Base-by-base conservation (phyloP, 2,888 invertebrate species). In the Sabellastarte sp. region DNA sequence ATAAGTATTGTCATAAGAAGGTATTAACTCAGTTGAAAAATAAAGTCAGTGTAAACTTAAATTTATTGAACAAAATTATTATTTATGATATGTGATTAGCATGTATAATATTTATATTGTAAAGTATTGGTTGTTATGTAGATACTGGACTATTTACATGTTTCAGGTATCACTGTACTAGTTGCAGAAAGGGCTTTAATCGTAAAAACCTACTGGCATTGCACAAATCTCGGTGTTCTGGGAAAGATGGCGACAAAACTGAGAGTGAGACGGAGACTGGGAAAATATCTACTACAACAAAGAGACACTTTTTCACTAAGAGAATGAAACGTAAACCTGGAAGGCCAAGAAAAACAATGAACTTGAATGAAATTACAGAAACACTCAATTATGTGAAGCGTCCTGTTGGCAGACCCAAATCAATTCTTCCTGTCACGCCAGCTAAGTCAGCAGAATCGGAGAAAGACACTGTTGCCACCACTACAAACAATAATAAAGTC, bases 311-410 rank as follows among this genome's bases (percentile, higher is more conserved):
- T 24, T 57, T 57, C 60, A 32, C 31, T 20, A 29, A 58, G 26
- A 4, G 59, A n/a, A 57, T 26, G 5, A 51, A 50, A 29, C 33
- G 64, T 1, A 64, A 61, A 50, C 63, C 57, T n/a, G 64, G 64
- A 20, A 51, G 64, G 33, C 64, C 80, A 1, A 68, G 74, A 33
- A 79, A 78, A 61, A 66, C 73, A 10, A 68, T 76, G 65, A 67
- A 64, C 28, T 60, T 64, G 28, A 67, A 61, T 2, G 67, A 67
- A 53, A 63, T 65, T 15, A 58, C 57, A 1, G 24, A 57, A 26
- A 61, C 61, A 31, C 58, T 63, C 30, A 50, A 61, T 3, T 29
- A 24, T 10, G 59, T 30, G 24, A 62, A n/a, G 3, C 24, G 24
- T 24, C 3, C n/a, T 32, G 41, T 50, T 33, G 51, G 57, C 50